These are phyloP conservation scores for Cavia aperea DNA, from an alignment of 2,113 vertebrate genomes.

Conservation along the genomic window DNA sequence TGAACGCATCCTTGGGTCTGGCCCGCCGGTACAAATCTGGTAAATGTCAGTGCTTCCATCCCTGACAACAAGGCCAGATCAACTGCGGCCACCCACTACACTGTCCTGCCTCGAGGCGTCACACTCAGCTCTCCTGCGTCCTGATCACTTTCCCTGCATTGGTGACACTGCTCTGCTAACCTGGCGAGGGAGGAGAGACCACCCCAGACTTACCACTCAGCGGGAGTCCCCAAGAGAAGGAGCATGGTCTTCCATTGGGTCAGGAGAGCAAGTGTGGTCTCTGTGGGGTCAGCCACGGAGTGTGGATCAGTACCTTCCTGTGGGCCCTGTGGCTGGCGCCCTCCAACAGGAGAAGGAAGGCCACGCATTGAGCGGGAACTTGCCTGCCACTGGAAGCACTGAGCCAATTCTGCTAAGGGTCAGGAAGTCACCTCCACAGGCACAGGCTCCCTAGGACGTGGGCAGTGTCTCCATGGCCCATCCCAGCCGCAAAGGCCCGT, in stretches of 20 bases:
- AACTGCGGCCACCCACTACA: background rate
- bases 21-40: no score
- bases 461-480: background rate
- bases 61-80: no score
- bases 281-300: no score
- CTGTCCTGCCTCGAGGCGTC: no score
- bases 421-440: background rate
- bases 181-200: background rate
- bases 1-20: rapidly evolving
- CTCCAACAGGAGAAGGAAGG: no score
- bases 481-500: no score
- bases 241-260: no score
- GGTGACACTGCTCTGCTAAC: background rate
- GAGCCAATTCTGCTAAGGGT: background rate
- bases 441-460: no score
- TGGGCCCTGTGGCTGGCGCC: background rate
- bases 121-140: background rate
- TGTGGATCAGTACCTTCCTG: background rate
- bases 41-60: background rate
- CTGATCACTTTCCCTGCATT: background rate
- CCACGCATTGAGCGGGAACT: no score
- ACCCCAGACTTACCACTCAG: background rate
- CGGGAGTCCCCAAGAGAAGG: background rate
- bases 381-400: background rate
- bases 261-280: no score